A percentile compares a stretch with the other conserved stretches of the same genome.
Conservation (phyloP, 2,113 vertebrate genomes). For the Gymnogyps californianus region DNA sequence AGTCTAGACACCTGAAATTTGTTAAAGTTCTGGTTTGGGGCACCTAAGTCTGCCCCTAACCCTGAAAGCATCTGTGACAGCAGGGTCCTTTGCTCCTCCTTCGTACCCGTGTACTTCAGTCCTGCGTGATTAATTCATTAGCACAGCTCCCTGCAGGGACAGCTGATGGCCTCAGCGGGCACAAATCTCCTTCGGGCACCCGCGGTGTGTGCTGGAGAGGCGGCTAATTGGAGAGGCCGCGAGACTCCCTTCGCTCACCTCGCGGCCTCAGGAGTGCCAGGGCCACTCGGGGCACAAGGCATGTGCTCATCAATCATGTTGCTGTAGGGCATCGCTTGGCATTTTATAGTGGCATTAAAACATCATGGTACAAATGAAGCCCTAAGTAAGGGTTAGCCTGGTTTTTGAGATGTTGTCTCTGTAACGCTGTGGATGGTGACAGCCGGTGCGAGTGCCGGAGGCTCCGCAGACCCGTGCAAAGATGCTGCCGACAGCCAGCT, state of each 20-base stretch:
- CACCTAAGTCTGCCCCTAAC: background rate
- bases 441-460: rapidly evolving
- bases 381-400: background rate
- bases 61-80: background rate
- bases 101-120: background rate
- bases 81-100: background rate
- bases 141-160: background rate
- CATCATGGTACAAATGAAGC: background rate
- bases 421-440: background rate
- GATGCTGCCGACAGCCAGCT: background rate
- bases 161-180: background rate
- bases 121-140: background rate
- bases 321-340: background rate
- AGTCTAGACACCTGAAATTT: background rate
- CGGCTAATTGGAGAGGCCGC: background rate
- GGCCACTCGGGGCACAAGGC: background rate
- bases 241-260: background rate
- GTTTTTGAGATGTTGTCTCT: background rate
- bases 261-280: background rate
- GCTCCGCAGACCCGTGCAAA: background rate
- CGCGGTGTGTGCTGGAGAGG: background rate
- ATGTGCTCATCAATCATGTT: background rate
- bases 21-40: background rate
- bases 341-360: background rate
- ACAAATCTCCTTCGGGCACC: background rate